These are phyloP conservation scores for Drosophila planitibia DNA, from an alignment of 2,888 invertebrate genomes.

Conservation along the genomic window DNA sequence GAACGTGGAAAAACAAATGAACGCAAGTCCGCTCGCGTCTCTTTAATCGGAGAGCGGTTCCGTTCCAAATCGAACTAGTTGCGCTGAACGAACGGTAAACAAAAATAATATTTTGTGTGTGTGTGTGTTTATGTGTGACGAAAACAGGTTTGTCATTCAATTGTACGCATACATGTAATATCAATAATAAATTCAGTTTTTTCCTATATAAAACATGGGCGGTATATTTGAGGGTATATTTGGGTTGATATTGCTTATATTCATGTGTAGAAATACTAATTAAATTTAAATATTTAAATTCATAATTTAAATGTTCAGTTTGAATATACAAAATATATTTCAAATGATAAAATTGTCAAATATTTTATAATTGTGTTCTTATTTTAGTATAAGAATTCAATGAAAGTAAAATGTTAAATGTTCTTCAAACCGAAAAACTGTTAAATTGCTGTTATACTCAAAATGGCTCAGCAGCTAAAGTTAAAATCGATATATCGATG, in stretches of 20 bases:
- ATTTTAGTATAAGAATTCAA: not conserved
- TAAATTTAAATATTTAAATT: not conserved
- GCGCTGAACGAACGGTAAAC: slow-evolving; percentile 18
- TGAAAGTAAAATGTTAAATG: not conserved
- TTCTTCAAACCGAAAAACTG: not conserved
- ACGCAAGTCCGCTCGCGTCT: slow-evolving; percentile 34
- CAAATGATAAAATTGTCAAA: not conserved
- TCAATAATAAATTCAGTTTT: not conserved
- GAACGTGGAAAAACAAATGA: slow-evolving; percentile 65
- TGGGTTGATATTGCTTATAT: not conserved
- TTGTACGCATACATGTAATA: not conserved
- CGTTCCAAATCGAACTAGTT: slow-evolving; percentile 42
- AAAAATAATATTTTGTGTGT: slow-evolving; percentile 5
- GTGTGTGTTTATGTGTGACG: not conserved
- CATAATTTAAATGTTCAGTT: not conserved
- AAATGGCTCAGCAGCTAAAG: not conserved
- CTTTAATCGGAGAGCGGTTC: slow-evolving; percentile 39
- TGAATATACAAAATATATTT: not conserved
- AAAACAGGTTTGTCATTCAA: slow-evolving; percentile 9
- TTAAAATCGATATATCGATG: slow-evolving; percentile 23
- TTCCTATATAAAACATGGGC: not conserved
- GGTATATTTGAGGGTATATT: not conserved
- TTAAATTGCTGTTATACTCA: slow-evolving; percentile 5
- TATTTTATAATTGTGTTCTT: not conserved
- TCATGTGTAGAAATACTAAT: not conserved